phyloP scores from a whole-genome alignment of 1,140 invertebrate genomes.

The Ditylenchus dipsaci region DNA sequence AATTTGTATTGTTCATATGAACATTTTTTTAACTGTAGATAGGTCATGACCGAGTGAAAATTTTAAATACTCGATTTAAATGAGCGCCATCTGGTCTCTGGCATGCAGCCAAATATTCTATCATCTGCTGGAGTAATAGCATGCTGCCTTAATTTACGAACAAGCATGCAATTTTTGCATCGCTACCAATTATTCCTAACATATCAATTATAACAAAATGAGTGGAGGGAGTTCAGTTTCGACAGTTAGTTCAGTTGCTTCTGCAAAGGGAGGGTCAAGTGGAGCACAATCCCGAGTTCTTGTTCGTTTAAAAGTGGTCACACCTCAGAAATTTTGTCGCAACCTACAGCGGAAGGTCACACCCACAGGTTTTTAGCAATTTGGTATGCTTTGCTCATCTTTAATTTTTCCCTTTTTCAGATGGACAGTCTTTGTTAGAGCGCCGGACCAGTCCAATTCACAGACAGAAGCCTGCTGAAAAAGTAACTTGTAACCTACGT shows the following conservation, averaged over 20 bases:
- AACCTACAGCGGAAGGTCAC: not conserved
- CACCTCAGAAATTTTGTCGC: not conserved
- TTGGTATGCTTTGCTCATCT: not conserved
- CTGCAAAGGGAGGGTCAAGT: not conserved
- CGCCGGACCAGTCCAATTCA: conserved; percentile 4
- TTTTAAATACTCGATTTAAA: too few relatives aligned
- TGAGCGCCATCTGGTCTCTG: too few relatives aligned
- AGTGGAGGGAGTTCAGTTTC: not conserved
- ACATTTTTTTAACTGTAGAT: too few relatives aligned
- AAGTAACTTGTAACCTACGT: too few relatives aligned
- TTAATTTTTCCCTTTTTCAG: not conserved
- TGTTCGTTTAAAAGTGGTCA: not conserved
- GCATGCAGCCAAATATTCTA: too few relatives aligned
- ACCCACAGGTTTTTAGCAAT: conserved; percentile 4
- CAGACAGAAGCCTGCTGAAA: conserved; percentile 2
- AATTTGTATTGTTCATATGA: too few relatives aligned
- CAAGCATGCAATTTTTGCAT: too few relatives aligned
- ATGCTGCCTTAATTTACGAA: too few relatives aligned
- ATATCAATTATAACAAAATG: not conserved
- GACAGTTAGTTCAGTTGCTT: not conserved
- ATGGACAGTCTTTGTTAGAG: conserved; percentile 3
- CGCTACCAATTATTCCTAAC: too few relatives aligned
- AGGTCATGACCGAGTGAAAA: too few relatives aligned
- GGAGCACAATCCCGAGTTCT: not conserved
- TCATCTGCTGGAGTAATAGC: too few relatives aligned